Percentiles rank a stretch among this genome's conserved stretches.
These are phyloP conservation scores for Galaxias olidus DNA, from an alignment of 2,797 vertebrate genomes.

Conservation along the genomic window DNA sequence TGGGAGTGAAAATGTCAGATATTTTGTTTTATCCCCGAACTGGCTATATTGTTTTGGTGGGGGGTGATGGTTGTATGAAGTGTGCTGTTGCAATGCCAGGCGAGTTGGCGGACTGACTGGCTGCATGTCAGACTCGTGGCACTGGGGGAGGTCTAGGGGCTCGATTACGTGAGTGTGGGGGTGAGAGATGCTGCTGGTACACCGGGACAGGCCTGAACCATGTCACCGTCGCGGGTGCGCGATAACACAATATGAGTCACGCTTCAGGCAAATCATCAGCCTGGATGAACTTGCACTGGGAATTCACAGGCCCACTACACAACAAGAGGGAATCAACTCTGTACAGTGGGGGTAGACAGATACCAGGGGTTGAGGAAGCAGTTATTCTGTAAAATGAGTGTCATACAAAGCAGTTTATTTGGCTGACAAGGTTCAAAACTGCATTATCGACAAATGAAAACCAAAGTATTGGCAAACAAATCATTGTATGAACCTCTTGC, in stretches of 20 bases:
- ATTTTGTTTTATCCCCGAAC: slow-evolving; percentile 33
- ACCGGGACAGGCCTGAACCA: slow-evolving; percentile 28
- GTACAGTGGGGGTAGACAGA: slow-evolving; percentile 27
- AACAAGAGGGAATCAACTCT: slow-evolving; percentile 48
- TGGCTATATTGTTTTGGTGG: slow-evolving; percentile 21
- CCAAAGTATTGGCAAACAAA: no score
- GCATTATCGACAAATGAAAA: no score
- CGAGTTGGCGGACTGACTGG: slow-evolving; percentile 20
- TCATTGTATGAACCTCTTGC: no score
- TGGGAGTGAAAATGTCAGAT: slow-evolving; percentile 37
- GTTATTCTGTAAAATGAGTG: slow-evolving; percentile 32
- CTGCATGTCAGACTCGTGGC: slow-evolving; percentile 24
- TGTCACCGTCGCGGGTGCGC: slow-evolving; percentile 43
- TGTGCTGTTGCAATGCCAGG: slow-evolving; percentile 36
- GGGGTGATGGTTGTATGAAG: slow-evolving; percentile 25
- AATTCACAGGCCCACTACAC: slow-evolving; percentile 37
- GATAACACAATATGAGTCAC: slow-evolving; percentile 51
- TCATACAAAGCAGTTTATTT: slow-evolving; percentile 30
- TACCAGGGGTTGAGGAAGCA: slow-evolving; percentile 18
- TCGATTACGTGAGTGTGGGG: slow-evolving; percentile 23
- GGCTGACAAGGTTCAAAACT: not conserved
- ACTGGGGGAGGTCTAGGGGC: slow-evolving; percentile 26
- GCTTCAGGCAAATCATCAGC: slow-evolving; percentile 36
- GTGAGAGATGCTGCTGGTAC: slow-evolving; percentile 30
- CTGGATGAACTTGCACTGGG: slow-evolving; percentile 42